A percentile compares a stretch with the other conserved stretches of the same genome.
Evolutionary conservation across 2,113 vertebrate genomes (phyloP).

Genomic region (Trinectes maculatus): DNA sequence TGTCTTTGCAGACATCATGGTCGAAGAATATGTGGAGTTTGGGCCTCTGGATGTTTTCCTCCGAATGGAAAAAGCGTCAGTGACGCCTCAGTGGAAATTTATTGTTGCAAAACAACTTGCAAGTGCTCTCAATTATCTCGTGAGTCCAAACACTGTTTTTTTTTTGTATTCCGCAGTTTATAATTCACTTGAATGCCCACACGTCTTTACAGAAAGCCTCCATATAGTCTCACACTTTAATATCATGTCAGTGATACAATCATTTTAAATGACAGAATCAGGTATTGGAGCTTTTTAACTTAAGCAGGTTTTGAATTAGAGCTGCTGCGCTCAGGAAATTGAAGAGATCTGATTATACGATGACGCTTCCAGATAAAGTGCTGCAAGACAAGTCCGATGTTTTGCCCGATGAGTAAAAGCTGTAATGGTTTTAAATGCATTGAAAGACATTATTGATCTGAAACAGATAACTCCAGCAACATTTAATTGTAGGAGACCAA

Average conservation of each 20-base stretch:
- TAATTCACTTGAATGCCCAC: neutral
- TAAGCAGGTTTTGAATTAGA: slow-evolving; percentile 7
- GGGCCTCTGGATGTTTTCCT: slow-evolving; percentile 92
- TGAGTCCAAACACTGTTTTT: slow-evolving; percentile 67
- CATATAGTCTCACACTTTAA: neutral
- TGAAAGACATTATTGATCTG: neutral
- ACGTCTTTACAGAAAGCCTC: neutral
- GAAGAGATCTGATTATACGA: slow-evolving; percentile 4
- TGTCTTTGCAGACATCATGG: slow-evolving; percentile 88
- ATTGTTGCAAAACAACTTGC: slow-evolving; percentile 90
- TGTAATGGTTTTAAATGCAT: neutral
- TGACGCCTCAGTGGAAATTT: slow-evolving; percentile 90
- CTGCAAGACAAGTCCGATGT: neutral
- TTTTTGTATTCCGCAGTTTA: neutral
- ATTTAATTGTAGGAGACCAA: slow-evolving; percentile 86
- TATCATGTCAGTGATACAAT: neutral
- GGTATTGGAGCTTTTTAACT: neutral
- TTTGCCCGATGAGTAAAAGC: neutral
- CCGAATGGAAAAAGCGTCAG: slow-evolving; percentile 79
- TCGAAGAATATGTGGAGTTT: slow-evolving; percentile 92
- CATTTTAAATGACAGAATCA: neutral
- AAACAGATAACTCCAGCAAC: neutral
- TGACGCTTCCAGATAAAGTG: slow-evolving; percentile 9
- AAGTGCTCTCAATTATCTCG: slow-evolving; percentile 92
- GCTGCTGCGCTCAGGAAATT: slow-evolving; percentile 28